phyloP scores from a whole-genome alignment of 2,888 invertebrate genomes.

The Cantharis rufa region DNA sequence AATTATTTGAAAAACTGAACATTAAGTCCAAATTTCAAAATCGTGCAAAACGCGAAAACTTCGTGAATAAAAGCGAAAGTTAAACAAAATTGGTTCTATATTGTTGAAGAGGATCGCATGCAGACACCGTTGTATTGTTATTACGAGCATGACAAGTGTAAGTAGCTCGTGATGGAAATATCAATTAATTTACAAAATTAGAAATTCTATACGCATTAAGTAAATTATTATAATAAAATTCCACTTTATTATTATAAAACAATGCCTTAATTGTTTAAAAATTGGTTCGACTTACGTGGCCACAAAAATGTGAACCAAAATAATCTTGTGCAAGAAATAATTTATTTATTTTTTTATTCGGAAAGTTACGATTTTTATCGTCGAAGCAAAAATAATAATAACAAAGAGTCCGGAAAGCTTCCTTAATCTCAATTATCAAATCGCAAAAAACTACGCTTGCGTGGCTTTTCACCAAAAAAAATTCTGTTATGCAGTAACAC shows the following conservation, averaged over 20 bases:
- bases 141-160: slow-evolving; percentile 10
- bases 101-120: not conserved
- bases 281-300: not conserved
- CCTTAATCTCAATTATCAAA: not conserved
- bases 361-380: not conserved
- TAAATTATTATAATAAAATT: not conserved
- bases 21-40: not conserved
- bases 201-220: not conserved
- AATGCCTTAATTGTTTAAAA: not conserved
- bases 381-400: not conserved
- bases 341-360: not conserved
- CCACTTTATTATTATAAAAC: not conserved
- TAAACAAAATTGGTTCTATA: not conserved
- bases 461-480: not conserved
- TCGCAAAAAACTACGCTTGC: not conserved
- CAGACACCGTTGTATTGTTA: not conserved
- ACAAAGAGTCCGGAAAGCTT: not conserved
- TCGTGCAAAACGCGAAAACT: not conserved
- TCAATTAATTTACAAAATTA: slow-evolving; percentile 2
- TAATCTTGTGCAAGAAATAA: not conserved
- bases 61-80: slow-evolving; percentile 5
- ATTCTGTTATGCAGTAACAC: not conserved
- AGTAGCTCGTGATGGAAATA: slow-evolving; percentile 13
- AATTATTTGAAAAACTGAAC: not conserved
- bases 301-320: not conserved